Conservation (phyloP, 1,140 invertebrate species). For the Meloidogyne chitwoodi region DNA sequence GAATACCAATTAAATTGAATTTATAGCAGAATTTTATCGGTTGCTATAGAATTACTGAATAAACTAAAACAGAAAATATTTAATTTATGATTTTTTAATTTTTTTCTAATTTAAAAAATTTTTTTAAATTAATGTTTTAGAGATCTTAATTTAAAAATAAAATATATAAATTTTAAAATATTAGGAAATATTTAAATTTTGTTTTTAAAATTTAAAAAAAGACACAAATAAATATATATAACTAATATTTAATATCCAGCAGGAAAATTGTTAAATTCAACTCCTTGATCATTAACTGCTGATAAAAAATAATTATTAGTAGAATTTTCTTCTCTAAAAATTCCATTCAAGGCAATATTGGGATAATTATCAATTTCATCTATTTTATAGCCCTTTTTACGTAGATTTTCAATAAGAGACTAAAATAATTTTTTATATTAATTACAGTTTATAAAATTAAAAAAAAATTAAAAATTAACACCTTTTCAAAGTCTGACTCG, state of each 20-base stretch:
- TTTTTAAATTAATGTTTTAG: no score
- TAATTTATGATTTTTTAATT: no score
- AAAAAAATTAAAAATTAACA: slow-evolving; percentile 61
- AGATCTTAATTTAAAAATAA: no score
- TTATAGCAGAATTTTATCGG: neutral
- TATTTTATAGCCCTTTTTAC: slow-evolving; percentile 39
- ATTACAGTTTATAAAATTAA: no score
- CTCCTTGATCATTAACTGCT: slow-evolving; percentile 37
- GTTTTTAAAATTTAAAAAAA: no score
- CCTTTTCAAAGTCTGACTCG: slow-evolving; percentile 72
- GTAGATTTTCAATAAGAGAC: slow-evolving; percentile 24
- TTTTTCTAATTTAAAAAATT: no score
- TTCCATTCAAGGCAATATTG: slow-evolving; percentile 39
- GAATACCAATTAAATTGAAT: neutral
- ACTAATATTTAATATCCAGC: slow-evolving; percentile 38
- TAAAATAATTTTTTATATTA: slow-evolving; percentile 20
- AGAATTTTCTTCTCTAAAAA: slow-evolving; percentile 25
- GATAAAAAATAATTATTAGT: slow-evolving; percentile 7
- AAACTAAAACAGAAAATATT: no score
- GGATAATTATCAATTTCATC: slow-evolving; percentile 23
- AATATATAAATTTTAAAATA: no score
- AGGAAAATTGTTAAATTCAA: slow-evolving; percentile 44
- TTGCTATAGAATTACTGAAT: neutral
- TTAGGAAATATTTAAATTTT: neutral
- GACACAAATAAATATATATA: no score